These are phyloP conservation scores for Corythornis vintsioides DNA, from an alignment of 2,113 vertebrate genomes.

Conservation along the genomic window DNA sequence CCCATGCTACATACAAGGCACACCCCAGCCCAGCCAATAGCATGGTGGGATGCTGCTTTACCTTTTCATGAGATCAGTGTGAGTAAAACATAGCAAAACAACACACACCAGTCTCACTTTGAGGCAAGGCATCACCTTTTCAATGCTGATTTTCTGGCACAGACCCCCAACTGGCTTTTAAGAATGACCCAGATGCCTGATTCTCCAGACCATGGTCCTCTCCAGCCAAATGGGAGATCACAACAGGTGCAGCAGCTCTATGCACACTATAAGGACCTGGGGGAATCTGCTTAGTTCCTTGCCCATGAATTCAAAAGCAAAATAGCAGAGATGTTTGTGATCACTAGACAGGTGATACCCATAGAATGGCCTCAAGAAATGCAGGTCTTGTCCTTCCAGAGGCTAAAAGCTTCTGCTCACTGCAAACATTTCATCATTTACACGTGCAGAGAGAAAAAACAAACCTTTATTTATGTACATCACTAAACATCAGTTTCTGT, in stretches of 20 bases:
- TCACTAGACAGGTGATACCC: background rate
- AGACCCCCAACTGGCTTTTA: background rate
- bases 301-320: background rate
- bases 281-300: background rate
- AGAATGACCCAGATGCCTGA: background rate
- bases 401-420: background rate
- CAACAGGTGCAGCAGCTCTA: background rate
- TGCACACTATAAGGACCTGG: background rate
- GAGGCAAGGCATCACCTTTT: background rate
- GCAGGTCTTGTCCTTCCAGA: background rate
- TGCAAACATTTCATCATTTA: background rate
- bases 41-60: slow-evolving; percentile 27
- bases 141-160: background rate
- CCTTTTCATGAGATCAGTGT: slow-evolving; percentile 26
- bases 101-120: background rate
- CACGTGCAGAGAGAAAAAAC: background rate
- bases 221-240: background rate
- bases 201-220: background rate
- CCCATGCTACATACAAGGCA: slow-evolving; percentile 16
- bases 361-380: background rate
- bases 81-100: background rate
- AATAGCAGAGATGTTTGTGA: background rate
- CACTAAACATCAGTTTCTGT: background rate
- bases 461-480: background rate
- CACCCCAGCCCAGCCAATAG: slow-evolving; percentile 13